These are phyloP conservation scores for Sinodicranocentrus sp. DNA, from an alignment of 2,888 invertebrate species.

Conservation along the genomic window DNA sequence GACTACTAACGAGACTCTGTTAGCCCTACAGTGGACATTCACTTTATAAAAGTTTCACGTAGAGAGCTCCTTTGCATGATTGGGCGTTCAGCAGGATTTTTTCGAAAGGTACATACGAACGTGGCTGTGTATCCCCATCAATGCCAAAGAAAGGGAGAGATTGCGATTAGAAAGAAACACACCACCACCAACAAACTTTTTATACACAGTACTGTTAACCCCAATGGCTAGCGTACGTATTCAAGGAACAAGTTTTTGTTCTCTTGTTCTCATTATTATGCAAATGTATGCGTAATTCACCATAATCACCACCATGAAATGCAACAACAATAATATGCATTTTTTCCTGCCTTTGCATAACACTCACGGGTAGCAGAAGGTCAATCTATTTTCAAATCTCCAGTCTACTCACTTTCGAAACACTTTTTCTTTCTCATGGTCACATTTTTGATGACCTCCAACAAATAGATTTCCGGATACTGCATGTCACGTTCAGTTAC, in stretches of 20 bases:
- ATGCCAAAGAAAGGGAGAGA: constrained; percentile 56
- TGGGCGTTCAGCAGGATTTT: constrained; percentile 44
- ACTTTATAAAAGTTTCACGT: constrained; percentile 37
- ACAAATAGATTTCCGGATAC: too few species aligned
- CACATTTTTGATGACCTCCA: too few species aligned
- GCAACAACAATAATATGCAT: not conserved
- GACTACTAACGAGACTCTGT: not conserved
- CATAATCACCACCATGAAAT: constrained; percentile 7
- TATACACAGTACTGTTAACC: not conserved
- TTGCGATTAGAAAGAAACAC: too few species aligned
- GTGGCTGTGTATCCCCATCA: constrained; percentile 16
- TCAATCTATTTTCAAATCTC: too few species aligned
- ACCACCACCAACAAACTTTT: too few species aligned
- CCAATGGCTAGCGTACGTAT: too few species aligned
- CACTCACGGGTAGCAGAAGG: too few species aligned
- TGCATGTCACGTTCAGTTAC: too few species aligned
- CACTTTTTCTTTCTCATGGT: too few species aligned
- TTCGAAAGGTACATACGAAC: constrained; percentile 48
- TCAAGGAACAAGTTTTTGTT: constrained; percentile 21
- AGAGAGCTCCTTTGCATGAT: constrained; percentile 39
- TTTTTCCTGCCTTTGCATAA: not conserved
- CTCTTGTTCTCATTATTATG: constrained; percentile 34
- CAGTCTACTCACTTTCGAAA: too few species aligned
- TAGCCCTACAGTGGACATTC: constrained; percentile 56
- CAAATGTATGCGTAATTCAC: constrained; percentile 36